A percentile compares a stretch with the other conserved stretches of the same genome.
Conservation (phyloP, 2,888 invertebrate species). For the Gerris lacustris region DNA sequence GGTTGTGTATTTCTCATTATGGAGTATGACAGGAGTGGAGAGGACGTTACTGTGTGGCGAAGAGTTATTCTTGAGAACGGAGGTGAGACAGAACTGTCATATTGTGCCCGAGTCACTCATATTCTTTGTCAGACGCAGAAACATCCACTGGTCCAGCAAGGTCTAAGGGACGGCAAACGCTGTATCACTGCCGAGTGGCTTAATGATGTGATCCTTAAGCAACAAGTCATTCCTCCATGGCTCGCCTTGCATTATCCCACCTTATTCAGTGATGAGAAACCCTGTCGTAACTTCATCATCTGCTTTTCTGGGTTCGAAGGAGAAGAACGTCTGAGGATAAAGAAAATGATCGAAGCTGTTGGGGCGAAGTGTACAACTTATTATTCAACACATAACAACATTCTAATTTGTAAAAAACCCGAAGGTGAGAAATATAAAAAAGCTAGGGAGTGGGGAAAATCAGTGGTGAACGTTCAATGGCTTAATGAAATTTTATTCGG, state of each 20-base stretch:
- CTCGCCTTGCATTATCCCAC: slow-evolving; percentile 84
- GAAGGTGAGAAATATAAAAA: slow-evolving; percentile 79
- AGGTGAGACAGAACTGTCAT: slow-evolving; percentile 75
- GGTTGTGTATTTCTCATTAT: slow-evolving; percentile 88
- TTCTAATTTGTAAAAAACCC: slow-evolving; percentile 59
- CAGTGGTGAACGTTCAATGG: slow-evolving; percentile 88
- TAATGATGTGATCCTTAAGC: slow-evolving; percentile 75
- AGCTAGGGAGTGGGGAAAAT: slow-evolving; percentile 83
- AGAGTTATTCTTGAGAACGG: slow-evolving; percentile 66
- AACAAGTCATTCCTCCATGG: slow-evolving; percentile 84
- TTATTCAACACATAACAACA: slow-evolving; percentile 51
- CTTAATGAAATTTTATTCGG: slow-evolving; percentile 84
- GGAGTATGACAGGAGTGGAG: slow-evolving; percentile 63
- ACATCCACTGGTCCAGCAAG: slow-evolving; percentile 80
- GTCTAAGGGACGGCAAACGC: slow-evolving; percentile 50
- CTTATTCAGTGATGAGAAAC: slow-evolving; percentile 57
- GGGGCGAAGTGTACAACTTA: slow-evolving; percentile 67
- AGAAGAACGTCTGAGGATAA: slow-evolving; percentile 69
- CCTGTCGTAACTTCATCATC: slow-evolving; percentile 51
- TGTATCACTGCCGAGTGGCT: slow-evolving; percentile 81
- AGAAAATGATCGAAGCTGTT: slow-evolving; percentile 68
- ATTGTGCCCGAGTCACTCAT: slow-evolving; percentile 79
- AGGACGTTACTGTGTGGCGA: slow-evolving; percentile 48
- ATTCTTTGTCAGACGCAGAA: slow-evolving; percentile 82
- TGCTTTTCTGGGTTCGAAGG: slow-evolving; percentile 79